Evolutionary conservation across 2,797 vertebrate genomes (phyloP).

Genomic region (Sebastolobus altivelis): DNA sequence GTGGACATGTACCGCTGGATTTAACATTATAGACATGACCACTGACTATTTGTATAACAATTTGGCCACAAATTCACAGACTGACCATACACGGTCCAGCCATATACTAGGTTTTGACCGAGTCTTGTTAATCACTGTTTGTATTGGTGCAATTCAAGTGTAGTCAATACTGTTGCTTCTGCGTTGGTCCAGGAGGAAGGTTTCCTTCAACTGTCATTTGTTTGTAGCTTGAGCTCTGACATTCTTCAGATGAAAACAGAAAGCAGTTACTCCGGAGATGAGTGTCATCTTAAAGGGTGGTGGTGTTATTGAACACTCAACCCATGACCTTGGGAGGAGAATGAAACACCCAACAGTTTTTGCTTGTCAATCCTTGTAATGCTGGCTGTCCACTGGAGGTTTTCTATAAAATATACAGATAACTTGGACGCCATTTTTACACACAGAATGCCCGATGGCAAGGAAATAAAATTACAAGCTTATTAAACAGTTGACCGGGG

Average conservation of each 20-base stretch:
- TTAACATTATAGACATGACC: too few relatives aligned
- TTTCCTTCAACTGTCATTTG: not conserved
- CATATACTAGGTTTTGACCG: not conserved
- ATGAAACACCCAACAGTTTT: not conserved
- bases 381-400: not conserved
- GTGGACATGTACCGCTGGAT: too few relatives aligned
- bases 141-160: not conserved
- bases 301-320: constrained; percentile 11
- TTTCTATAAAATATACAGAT: constrained; percentile 6
- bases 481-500: constrained; percentile 15
- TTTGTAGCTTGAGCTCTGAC: not conserved
- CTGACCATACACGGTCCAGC: too few relatives aligned
- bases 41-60: too few relatives aligned
- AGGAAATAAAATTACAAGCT: not conserved
- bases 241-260: constrained; percentile 7
- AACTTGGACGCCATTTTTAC: not conserved
- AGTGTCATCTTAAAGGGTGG: not conserved
- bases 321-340: constrained; percentile 24
- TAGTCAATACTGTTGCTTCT: not conserved
- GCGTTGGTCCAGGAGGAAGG: not conserved
- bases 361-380: not conserved
- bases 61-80: too few relatives aligned
- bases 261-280: constrained; percentile 5
- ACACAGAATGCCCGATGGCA: not conserved
- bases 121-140: not conserved